Base-by-base conservation (phyloP, 2,888 invertebrate genomes). In the Villa cingulata region DNA sequence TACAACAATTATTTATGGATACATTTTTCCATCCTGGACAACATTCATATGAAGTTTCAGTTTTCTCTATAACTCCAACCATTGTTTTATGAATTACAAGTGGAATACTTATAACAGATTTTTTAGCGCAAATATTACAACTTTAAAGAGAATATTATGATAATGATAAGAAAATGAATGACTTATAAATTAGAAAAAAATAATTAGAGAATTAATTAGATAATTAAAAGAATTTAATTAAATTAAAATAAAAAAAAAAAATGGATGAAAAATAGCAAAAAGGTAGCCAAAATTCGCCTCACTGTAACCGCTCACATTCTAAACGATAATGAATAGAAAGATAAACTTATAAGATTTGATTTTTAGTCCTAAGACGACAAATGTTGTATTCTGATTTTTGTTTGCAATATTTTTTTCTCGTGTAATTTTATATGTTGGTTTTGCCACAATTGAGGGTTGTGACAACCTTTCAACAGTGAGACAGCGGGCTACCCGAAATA, bases 241-340 rank as follows among this genome's bases (percentile, higher is more conserved):
- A 23, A 23, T 7, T 6, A 23, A 23, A 23, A 23, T 23, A 23
- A 23, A 4, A 23, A 7, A 6, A 4, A 23, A 23, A 6, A 7
- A 6, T 23, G 7, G 23, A 23, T 7, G 7, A 23, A 23, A 23
- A 23, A 4, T 23, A 23, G 2, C 29, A 32, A 45, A 46, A 46
- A 46, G 37, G 46, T 39, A 37, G 46, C 41, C 41, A 23, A n/a
- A 9, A 17, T 23, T 14, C 14, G 16, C n/a, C 46, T 41, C 46
- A 34, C 46, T 15, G 37, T 45, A 38, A 46, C 46, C 41, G 39
- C 18, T 39, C 39, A 32, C 27, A 41, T 23, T 40, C 29, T 19
- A 38, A 45, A 32, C 29, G 29, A 32, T 12, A 14, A 32, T 14
- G 29, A 14, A 32, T 32, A 32, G 29, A 32, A 32, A 32, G 29